These are phyloP conservation scores for Zootermopsis nevadensis DNA, from an alignment of 2,888 invertebrate genomes.

Conservation along the genomic window DNA sequence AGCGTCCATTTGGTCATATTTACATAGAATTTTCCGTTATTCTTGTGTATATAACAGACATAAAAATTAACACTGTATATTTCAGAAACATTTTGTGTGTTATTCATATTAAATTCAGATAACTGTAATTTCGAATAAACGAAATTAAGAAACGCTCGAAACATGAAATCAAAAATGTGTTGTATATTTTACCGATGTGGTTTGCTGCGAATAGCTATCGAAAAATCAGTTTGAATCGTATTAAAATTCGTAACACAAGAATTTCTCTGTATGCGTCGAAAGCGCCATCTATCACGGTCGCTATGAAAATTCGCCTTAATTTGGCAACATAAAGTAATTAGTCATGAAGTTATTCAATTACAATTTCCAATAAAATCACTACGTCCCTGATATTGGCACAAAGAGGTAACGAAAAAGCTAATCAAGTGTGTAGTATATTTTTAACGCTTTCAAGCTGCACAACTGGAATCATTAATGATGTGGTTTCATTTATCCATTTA, in stretches of 20 bases:
- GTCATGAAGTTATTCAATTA: not conserved
- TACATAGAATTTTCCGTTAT: too few relatives aligned
- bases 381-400: not conserved
- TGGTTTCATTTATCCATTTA: not conserved
- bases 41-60: too few relatives aligned
- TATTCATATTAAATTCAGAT: too few relatives aligned
- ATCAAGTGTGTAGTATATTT: not conserved
- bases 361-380: slow-evolving; percentile 4
- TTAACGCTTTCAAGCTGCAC: not conserved
- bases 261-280: not conserved
- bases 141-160: too few relatives aligned
- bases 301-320: not conserved
- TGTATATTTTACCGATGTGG: too few relatives aligned
- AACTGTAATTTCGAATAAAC: too few relatives aligned
- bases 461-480: not conserved
- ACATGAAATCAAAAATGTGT: too few relatives aligned
- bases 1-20: too few relatives aligned
- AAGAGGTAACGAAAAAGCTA: not conserved
- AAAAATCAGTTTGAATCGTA: too few relatives aligned
- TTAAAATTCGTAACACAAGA: not conserved
- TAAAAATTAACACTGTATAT: too few relatives aligned
- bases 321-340: not conserved
- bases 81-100: too few relatives aligned
- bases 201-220: too few relatives aligned
- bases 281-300: not conserved